These are phyloP conservation scores for Sisor rabdophorus DNA, from an alignment of 2,113 vertebrate genomes.

Conservation along the genomic window DNA sequence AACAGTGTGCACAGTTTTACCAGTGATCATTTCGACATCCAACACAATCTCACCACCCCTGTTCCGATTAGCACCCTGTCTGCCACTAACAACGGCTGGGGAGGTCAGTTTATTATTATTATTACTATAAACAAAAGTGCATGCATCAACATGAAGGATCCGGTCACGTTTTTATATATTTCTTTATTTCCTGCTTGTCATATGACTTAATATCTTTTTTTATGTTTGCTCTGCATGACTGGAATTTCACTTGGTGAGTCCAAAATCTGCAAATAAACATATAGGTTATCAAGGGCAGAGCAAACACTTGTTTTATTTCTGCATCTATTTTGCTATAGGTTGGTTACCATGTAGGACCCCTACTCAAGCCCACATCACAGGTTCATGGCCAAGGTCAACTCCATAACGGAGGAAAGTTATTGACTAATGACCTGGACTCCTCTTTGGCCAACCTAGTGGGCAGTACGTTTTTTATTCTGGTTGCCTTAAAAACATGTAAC, in stretches of 20 bases:
- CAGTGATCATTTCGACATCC: slow-evolving; percentile 86
- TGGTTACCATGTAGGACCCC: slow-evolving; percentile 68
- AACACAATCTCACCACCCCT: slow-evolving; percentile 78
- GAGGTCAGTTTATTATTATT: slow-evolving; percentile 71
- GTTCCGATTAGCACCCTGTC: slow-evolving; percentile 86
- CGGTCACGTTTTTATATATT: neutral
- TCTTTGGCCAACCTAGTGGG: slow-evolving; percentile 84
- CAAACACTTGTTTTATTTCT: slow-evolving; percentile 26
- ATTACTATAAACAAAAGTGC: too few relatives aligned
- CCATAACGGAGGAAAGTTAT: slow-evolving; percentile 73
- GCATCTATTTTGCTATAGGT: slow-evolving; percentile 52
- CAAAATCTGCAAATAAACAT: neutral
- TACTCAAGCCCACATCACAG: slow-evolving; percentile 78
- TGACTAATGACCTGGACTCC: slow-evolving; percentile 79
- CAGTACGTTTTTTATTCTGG: slow-evolving; percentile 69
- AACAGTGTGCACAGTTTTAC: slow-evolving; percentile 85
- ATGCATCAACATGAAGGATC: neutral
- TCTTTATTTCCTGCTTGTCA: neutral
- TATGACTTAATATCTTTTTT: neutral
- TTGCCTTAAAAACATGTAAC: slow-evolving; percentile 1
- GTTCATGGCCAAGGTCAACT: slow-evolving; percentile 65
- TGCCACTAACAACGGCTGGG: slow-evolving; percentile 82
- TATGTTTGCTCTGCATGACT: slow-evolving; percentile 19
- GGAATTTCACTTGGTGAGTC: slow-evolving; percentile 37
- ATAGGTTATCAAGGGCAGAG: neutral